phyloP scores from a whole-genome alignment of 30 jellyfish, hydroid and myxozoan species.

The Euphysa ruthae region DNA sequence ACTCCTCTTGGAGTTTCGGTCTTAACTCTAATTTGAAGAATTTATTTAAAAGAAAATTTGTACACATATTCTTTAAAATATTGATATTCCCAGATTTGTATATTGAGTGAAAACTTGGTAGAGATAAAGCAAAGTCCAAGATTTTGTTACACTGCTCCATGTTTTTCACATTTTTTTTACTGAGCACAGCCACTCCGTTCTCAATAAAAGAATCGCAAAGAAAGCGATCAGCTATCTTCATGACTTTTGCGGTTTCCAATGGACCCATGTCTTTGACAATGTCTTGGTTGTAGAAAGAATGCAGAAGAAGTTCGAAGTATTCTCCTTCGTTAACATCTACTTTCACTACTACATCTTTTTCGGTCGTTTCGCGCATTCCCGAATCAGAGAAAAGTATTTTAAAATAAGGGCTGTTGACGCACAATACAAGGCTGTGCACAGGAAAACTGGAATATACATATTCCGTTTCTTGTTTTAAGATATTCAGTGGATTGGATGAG shows the following conservation, averaged over 20 bases:
- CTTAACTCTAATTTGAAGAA: slow-evolving; percentile 13
- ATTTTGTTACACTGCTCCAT: slow-evolving; percentile 21
- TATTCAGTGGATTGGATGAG: too few species aligned
- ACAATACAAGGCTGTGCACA: slow-evolving; percentile 22
- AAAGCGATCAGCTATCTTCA: slow-evolving; percentile 27
- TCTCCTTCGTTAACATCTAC: slow-evolving; percentile 24
- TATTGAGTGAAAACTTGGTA: background rate
- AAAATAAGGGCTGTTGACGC: slow-evolving; percentile 26
- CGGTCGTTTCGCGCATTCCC: slow-evolving; percentile 10
- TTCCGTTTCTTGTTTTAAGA: too few species aligned
- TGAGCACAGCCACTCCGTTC: slow-evolving; percentile 6
- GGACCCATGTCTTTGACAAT: slow-evolving; percentile 3
- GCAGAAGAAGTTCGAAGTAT: slow-evolving; percentile 16
- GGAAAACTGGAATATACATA: too few species aligned
- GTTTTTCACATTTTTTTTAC: background rate
- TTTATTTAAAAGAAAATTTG: background rate
- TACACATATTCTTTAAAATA: background rate
- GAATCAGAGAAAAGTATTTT: slow-evolving; percentile 15
- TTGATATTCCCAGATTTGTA: background rate
- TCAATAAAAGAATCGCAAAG: slow-evolving; percentile 10
- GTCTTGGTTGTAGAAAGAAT: slow-evolving; percentile 27
- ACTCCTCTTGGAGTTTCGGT: slow-evolving; percentile 6
- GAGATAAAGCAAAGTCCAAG: background rate
- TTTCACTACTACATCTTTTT: slow-evolving; percentile 5
- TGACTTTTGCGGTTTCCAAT: slow-evolving; percentile 2